phyloP scores from a whole-genome alignment of 2,797 vertebrate species.

The Denticeps clupeoides region DNA sequence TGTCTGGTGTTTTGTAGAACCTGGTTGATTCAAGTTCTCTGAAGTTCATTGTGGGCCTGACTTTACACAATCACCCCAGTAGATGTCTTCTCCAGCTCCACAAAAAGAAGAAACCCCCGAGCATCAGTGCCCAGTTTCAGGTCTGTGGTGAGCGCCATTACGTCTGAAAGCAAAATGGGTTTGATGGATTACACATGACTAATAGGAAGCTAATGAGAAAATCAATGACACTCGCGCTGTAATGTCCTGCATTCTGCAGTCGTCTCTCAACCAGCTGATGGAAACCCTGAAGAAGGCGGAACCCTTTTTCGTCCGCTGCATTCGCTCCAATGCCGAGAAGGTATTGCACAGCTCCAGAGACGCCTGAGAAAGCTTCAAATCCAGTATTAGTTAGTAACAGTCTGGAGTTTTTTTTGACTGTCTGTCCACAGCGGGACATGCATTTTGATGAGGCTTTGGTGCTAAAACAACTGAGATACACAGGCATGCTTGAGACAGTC shows the following conservation, averaged over 20 bases:
- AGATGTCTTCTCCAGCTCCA: conserved; percentile 71
- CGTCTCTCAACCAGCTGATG: conserved; percentile 75
- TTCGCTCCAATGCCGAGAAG: conserved; percentile 85
- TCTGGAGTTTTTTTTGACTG: not conserved
- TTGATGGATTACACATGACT: conserved; percentile 6
- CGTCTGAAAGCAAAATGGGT: conserved; percentile 9
- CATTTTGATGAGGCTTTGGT: conserved; percentile 79
- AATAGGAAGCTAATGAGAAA: conserved; percentile 23
- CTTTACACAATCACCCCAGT: conserved; percentile 70
- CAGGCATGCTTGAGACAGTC: conserved; percentile 78
- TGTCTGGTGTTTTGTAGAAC: conserved; percentile 59
- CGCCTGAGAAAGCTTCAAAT: not conserved
- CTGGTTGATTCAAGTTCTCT: conserved; percentile 77
- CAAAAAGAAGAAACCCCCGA: conserved; percentile 70
- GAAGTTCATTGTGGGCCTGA: conserved; percentile 73
- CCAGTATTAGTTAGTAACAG: not conserved
- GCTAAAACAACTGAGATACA: conserved; percentile 77
- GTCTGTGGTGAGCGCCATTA: conserved; percentile 57
- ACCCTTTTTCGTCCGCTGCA: conserved; percentile 86
- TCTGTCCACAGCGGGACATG: conserved; percentile 66
- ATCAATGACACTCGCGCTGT: conserved; percentile 17
- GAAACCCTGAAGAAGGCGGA: conserved; percentile 72
- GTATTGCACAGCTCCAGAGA: conserved; percentile 39
- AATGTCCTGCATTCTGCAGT: conserved; percentile 43
- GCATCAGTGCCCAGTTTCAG: conserved; percentile 83